Evolutionary conservation across 2,888 invertebrate species (phyloP).

Genomic region (Dioctria linearis): DNA sequence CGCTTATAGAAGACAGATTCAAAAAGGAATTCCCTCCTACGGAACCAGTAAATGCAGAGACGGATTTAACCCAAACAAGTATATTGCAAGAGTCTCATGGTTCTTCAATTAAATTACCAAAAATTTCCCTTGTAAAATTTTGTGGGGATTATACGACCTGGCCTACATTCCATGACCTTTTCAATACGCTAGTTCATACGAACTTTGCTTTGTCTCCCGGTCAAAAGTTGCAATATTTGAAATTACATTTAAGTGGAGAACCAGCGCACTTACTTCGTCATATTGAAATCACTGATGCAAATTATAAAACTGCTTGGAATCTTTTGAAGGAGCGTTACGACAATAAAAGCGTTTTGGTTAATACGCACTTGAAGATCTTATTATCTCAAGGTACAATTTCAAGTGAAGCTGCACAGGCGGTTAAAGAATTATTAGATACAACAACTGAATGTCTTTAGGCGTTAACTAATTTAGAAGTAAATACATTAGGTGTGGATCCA

Average conservation of each 20-base stretch:
- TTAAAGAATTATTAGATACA: background rate
- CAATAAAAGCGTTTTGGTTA: background rate
- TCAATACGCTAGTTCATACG: background rate
- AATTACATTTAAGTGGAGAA: background rate
- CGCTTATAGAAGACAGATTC: too few species aligned
- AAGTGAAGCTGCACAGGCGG: background rate
- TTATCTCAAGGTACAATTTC: background rate
- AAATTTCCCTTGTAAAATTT: background rate
- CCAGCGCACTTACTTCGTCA: background rate
- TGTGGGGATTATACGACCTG: background rate
- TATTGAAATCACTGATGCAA: background rate
- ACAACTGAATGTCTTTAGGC: background rate
- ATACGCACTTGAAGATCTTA: background rate
- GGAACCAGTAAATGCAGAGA: too few species aligned
- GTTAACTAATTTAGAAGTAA: too few species aligned
- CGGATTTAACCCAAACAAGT: too few species aligned
- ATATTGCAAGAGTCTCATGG: too few species aligned
- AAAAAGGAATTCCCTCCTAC: too few species aligned
- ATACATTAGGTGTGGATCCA: too few species aligned
- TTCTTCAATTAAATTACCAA: background rate
- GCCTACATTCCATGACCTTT: background rate
- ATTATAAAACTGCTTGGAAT: background rate
- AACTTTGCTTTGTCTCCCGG: background rate
- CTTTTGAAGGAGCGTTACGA: background rate
- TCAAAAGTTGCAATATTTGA: slow-evolving; percentile 7